A percentile compares a stretch with the other conserved stretches of the same genome.
Conservation (phyloP, 2,113 vertebrate species). For the Speoplatyrhinus poulsoni region DNA sequence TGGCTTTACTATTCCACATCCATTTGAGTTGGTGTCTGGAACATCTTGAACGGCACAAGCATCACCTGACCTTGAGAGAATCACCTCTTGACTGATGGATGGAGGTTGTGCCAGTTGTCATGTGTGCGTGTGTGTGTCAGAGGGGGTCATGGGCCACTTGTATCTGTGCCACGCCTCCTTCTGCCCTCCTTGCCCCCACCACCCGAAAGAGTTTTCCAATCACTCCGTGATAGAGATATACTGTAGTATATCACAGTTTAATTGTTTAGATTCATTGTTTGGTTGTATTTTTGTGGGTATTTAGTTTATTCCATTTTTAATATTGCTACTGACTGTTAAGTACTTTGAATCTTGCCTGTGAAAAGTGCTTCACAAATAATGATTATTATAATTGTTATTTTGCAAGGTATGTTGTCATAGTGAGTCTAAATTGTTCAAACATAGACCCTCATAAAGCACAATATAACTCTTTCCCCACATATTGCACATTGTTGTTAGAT, state of each 20-base stretch:
- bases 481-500: constrained; percentile 59
- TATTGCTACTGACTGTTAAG: constrained; percentile 45
- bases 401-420: constrained; percentile 56
- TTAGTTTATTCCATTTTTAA: constrained; percentile 37
- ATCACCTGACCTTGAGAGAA: constrained; percentile 79
- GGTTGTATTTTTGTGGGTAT: constrained; percentile 39
- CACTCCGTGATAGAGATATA: constrained; percentile 43
- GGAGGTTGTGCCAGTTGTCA: constrained; percentile 63
- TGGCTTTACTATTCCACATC: constrained; percentile 57
- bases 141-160: constrained; percentile 51
- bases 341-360: constrained; percentile 52
- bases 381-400: constrained; percentile 41
- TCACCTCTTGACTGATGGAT: constrained; percentile 68
- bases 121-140: constrained; percentile 1
- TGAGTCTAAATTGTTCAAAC: constrained; percentile 36
- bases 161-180: constrained; percentile 24
- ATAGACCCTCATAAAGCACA: constrained; percentile 39
- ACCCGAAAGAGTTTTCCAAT: constrained; percentile 57
- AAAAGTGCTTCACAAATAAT: constrained; percentile 55
- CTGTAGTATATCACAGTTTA: background rate
- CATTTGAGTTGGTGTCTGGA: constrained; percentile 58
- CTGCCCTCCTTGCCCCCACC: background rate
- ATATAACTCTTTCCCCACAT: constrained; percentile 55
- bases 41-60: constrained; percentile 29
- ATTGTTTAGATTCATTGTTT: background rate